Evolutionary conservation across 2,797 vertebrate genomes (phyloP), one percentile per base, ranked within the genome.

Genomic region (Epinephelus coioides): DNA sequence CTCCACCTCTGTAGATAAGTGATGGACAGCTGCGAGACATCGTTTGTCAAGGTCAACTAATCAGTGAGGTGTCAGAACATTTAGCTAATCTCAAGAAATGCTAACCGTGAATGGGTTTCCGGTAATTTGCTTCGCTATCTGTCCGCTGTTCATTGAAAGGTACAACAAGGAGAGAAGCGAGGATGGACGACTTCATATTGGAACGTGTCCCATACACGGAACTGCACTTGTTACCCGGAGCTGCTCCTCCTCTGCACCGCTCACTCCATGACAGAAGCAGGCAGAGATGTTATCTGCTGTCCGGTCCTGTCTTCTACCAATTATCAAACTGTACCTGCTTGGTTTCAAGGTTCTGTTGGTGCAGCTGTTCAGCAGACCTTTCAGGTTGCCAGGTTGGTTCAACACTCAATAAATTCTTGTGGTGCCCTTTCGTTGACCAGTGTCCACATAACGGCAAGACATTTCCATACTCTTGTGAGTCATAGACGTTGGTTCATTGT

Each of bases 361-460:
- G 50, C 97, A 97, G 90, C 90, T 96, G 74, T 71, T 94, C 73
- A 87, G 86, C 79, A 93, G 81, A 88, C 60, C 89, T 17, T 86
- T 92, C 82, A 69, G 49, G 27, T 57, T 92, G 64, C 91, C 96
- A 96, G 96, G 97, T 94, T 50, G 67, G 93, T 94, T 44, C 1
- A 57, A 2, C 11, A 49, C 14, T 6, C 6, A 6, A 2, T 18
- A 14, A 34, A 11, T 50, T 50, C 25, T 10, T 23, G 18, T 1
- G n/a, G 2, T 66, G 44, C 15, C 23, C 11, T 56, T 55, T 4
- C 1, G 10, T 4, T 14, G 27, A 46, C 3, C 0, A 23, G 51
- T 54, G 43, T 63, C 34, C 19, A 15, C 23, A 6, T 6, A 15
- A 70, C 57, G 25, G 25, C 21, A 2, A 19, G 34, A 19, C 17